Evolutionary conservation across 2,113 vertebrate species (phyloP), one percentile per base, ranked within the genome.

Genomic region (Corynorhinus townsendii): DNA sequence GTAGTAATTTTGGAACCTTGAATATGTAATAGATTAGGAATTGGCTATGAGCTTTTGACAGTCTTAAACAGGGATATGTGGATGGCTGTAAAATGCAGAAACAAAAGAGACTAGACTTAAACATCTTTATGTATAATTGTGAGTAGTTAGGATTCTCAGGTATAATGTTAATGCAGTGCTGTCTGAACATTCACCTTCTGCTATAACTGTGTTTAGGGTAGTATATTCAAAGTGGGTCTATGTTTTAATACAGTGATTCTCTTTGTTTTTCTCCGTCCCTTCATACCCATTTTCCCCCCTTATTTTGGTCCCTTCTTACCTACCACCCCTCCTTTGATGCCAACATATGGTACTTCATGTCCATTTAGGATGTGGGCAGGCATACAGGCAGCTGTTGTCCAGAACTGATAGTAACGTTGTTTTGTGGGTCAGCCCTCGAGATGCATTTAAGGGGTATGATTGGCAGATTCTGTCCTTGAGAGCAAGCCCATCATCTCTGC

Each of bases 351-450:
- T 97, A 97, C 97, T 97, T 98, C 64, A 98, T 97, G 97, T 98
- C 97, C 97, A 98, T 98, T 97, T 95, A 98, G 90, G 97, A 97
- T 98, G 96, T 98, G 98, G 98, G 98, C 97, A 98, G 98, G 97
- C 97, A 98, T 97, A 97, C 96, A 98, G 98, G 97, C 98, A 98
- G 97, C 97, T 98, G 97, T 97, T 97, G 96, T 98, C 94, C 98
- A 98, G 98, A 98, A 97, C 97, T 98, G 97, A 90, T 96, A 98
- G 97, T 97, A 98, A 97, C 98, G 96, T 97, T 98, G 96, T 98
- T 98, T 56, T 97, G 94, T 98, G 98, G 97, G 97, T 93, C 96
- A 98, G 95, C 92, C 96, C 97, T 97, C 97, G 84, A 98, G 97
- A 97, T 98, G 98, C 97, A 96, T 97, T 96, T 94, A 96, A 98